Base-by-base conservation (phyloP, 1,140 invertebrate species). In the Trinorchestia longiramus region DNA sequence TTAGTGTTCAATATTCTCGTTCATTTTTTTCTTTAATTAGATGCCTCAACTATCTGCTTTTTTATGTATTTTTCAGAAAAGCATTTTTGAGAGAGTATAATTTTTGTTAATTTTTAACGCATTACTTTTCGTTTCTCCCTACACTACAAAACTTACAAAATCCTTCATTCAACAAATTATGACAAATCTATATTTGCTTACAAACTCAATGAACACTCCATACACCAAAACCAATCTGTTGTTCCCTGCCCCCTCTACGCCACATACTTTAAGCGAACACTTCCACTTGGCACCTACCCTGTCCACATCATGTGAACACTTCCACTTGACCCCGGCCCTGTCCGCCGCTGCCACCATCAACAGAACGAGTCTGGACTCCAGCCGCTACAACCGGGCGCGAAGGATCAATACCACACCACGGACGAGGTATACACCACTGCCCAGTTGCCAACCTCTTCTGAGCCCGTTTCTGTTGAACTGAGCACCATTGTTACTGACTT, bases 371-470 rank as follows among this genome's bases (percentile, higher is more conserved):
- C 92, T 11, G 92, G 11, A 44, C 44, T 94, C 6, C 92, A 94
- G 92, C 92, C 92, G 3, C 41, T 45, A n/a, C 92, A 94, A 40
- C 36, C 44, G 1, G 44, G 92, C 92, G 6, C 43, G 11, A 23
- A 94, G 92, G 92, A 94, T 94, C 92, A 94, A 94, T 94, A 94
- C 92, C 92, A 94, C 92, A 94, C 92, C 92, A 47, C 23, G 40
- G 44, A 44, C 40, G 92, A 94, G 92, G 92, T 94, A 94, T 28
- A 6, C 43, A 43, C 43, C 43, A n/a, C 92, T 91, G 88, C 41
- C 88, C 88, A 91, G 41, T 41, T 43, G 88, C 41, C 88, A 42
- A 44, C 62, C 11, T 23, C 62, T 77, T 77, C 62, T 36, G 62
- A 77, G 62, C 62, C 28, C 28, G 62, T 28, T 77, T 3, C 62